These are phyloP conservation scores for Pipistrellus kuhlii DNA, from an alignment of 2,797 vertebrate species.

Conservation along the genomic window DNA sequence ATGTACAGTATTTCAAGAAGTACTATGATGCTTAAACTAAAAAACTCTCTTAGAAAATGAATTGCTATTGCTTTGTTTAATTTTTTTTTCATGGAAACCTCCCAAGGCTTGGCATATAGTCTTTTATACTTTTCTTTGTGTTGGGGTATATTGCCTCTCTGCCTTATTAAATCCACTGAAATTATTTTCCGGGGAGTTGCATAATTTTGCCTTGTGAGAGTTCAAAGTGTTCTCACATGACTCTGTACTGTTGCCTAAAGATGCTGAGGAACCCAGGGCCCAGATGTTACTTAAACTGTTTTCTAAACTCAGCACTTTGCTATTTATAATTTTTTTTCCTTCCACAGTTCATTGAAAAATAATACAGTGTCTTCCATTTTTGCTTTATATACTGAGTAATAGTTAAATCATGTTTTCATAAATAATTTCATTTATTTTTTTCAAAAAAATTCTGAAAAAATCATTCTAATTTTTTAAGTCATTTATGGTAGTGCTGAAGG, in stretches of 20 bases:
- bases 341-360: slow-evolving; percentile 40
- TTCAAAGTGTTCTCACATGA: slow-evolving; percentile 43
- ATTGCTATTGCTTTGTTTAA: slow-evolving; percentile 42
- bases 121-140: slow-evolving; percentile 49
- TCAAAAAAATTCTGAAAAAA: slow-evolving; percentile 19
- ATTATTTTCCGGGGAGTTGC: slow-evolving; percentile 60
- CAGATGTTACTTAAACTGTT: slow-evolving; percentile 49
- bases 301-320: slow-evolving; percentile 63
- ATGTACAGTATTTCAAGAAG: slow-evolving; percentile 18
- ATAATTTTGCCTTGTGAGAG: slow-evolving; percentile 49
- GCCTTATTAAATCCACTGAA: slow-evolving; percentile 54
- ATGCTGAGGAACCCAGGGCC: neutral
- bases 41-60: slow-evolving; percentile 69
- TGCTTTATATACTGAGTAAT: neutral
- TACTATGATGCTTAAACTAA: slow-evolving; percentile 46
- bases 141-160: slow-evolving; percentile 52
- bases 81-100: slow-evolving; percentile 52
- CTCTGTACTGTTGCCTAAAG: slow-evolving; percentile 42
- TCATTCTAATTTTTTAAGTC: neutral
- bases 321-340: slow-evolving; percentile 36
- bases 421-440: slow-evolving; percentile 54
- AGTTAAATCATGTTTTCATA: neutral
- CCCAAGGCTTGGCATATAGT: neutral
- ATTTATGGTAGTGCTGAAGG: neutral
- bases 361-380: neutral